Conservation (phyloP, 30 jellyfish, hydroid and myxozoan species). For the Phacellophora camtschatica region DNA sequence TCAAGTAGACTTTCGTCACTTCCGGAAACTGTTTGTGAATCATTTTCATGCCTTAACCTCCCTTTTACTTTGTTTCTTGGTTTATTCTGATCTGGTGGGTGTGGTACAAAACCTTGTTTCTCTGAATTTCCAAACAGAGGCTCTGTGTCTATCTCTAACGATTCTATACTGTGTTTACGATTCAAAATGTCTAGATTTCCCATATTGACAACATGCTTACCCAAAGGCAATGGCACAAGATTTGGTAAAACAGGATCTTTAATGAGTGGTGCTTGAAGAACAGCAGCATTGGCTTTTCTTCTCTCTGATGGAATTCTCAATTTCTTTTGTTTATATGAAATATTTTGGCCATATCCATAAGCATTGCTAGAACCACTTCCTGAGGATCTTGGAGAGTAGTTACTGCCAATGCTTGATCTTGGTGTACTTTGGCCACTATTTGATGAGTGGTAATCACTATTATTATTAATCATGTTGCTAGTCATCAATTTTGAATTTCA, state of each 20-base stretch:
- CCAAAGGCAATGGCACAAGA: not conserved
- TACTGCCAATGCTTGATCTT: not conserved
- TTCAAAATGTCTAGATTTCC: not conserved
- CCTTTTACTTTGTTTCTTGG: not conserved
- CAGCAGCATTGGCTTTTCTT: constrained; percentile 40
- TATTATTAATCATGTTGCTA: too few species aligned
- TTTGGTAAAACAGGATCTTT: not conserved
- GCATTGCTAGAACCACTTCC: constrained; percentile 4
- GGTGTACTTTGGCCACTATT: constrained; percentile 29
- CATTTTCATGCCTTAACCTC: not conserved
- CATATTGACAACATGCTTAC: not conserved
- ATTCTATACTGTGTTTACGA: not conserved
- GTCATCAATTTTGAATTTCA: too few species aligned
- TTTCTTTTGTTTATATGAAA: constrained; percentile 44
- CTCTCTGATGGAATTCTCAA: constrained; percentile 33
- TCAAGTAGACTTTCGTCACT: not conserved
- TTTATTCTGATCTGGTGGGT: not conserved
- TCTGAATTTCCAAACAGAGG: not conserved
- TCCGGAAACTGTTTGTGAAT: not conserved
- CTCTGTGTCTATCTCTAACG: not conserved
- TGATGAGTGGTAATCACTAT: too few species aligned
- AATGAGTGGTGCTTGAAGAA: constrained; percentile 24
- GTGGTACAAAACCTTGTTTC: not conserved
- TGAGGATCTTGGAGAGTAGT: constrained; percentile 5
- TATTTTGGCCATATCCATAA: not conserved